Evolutionary conservation across 2,888 invertebrate genomes (phyloP).

Genomic region (Ferdinandea cuprea): DNA sequence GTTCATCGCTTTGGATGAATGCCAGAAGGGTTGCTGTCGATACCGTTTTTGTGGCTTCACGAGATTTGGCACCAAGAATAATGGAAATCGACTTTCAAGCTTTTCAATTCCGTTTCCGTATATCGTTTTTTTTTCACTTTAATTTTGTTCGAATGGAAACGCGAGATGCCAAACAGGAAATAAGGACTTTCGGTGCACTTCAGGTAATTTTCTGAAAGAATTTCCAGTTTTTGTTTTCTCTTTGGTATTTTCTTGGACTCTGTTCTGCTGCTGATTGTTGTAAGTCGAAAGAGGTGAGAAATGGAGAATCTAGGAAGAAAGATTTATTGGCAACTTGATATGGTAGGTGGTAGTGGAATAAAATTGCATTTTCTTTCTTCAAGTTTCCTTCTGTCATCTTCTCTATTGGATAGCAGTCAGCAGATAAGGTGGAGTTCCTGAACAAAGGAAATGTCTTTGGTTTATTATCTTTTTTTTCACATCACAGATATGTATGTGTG

Average conservation of each 20-base stretch:
- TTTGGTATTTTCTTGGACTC: not conserved
- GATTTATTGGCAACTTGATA: conserved; percentile 65
- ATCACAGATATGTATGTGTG: no score
- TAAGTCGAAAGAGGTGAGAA: conserved; percentile 33
- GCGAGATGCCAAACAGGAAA: conserved; percentile 56
- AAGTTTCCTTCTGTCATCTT: conserved; percentile 13
- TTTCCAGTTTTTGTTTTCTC: not conserved
- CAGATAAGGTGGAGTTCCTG: conserved; percentile 15
- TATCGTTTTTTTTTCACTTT: not conserved
- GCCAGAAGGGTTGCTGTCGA: conserved; percentile 39
- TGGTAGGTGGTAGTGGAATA: conserved; percentile 20
- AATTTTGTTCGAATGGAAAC: conserved; percentile 3
- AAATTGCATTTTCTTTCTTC: conserved; percentile 47
- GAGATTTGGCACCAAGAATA: conserved; percentile 40
- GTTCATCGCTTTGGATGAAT: conserved; percentile 24
- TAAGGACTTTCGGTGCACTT: conserved; percentile 50
- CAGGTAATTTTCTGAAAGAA: conserved; percentile 45
- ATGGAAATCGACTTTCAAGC: conserved; percentile 57
- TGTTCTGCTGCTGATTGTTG: conserved; percentile 5
- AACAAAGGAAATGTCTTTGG: conserved; percentile 28
- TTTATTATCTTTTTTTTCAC: conserved; percentile 13
- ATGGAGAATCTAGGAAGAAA: conserved; percentile 21
- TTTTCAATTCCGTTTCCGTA: conserved; percentile 56
- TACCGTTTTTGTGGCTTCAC: conserved; percentile 52
- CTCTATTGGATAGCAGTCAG: conserved; percentile 18